phyloP scores from a whole-genome alignment of 2,113 vertebrate species.

The Alligator sinensis region DNA sequence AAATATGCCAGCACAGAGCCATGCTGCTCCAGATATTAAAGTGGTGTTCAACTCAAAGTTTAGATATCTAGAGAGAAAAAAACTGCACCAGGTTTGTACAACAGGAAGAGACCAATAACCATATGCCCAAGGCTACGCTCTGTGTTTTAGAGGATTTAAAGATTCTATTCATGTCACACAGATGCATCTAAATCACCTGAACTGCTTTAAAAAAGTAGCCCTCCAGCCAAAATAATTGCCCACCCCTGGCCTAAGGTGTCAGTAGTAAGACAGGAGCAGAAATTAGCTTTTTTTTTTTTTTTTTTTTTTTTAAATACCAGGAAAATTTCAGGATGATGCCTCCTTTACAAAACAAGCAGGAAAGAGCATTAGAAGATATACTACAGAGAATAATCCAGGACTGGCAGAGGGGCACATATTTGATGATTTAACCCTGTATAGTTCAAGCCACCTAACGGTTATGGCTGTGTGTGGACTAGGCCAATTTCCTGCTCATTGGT shows the following conservation, averaged over 20 bases:
- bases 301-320: fast-evolving
- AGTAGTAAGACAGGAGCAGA: fast-evolving
- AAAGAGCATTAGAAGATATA: fast-evolving
- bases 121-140: fast-evolving
- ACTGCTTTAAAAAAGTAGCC: background rate
- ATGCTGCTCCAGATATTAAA: background rate
- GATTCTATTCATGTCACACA: background rate
- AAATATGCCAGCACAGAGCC: background rate
- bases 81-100: background rate
- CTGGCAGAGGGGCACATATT: background rate
- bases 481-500: background rate
- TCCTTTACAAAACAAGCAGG: fast-evolving
- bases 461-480: fast-evolving
- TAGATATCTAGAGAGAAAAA: fast-evolving
- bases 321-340: background rate
- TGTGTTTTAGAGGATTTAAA: background rate
- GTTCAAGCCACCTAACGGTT: fast-evolving
- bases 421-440: background rate
- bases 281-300: too few species aligned
- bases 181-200: background rate
- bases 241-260: background rate
- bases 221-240: too few species aligned
- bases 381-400: background rate
- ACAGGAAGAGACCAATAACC: background rate
- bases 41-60: fast-evolving